Base-by-base conservation (phyloP, 2,888 invertebrate species). In the Noctua janthina region DNA sequence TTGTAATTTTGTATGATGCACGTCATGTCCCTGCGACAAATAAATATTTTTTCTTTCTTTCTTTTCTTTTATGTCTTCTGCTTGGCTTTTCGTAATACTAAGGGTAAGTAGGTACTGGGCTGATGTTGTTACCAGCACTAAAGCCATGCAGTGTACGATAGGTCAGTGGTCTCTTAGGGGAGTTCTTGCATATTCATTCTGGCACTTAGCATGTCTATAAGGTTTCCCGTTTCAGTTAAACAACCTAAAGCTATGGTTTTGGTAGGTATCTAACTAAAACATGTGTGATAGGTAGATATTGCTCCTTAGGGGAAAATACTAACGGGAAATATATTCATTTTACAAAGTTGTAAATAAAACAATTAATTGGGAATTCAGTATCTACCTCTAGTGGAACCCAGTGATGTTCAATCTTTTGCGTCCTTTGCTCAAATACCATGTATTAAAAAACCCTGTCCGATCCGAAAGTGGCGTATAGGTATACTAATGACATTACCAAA, bases 341-440 rank as follows among this genome's bases (percentile, higher is more conserved):
- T 23, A 49, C 49, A 23, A 39, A 51, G 15, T 1, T 46, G 76
- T 76, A 49, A 76, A 76, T 76, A 76, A n/a, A 76, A 76, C 5
- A 46, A 76, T 46, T 46, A 59, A 56, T 56, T 56, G 23, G 76
- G 35, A 76, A 46, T 29, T 11, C 23, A 35, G 17, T 76, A 35
- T 75, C 23, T 35, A 17, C 43, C 23, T 56, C 3, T 23, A 54
- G 54, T 51, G 51, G 17, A 51, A 51, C 51, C 51, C 51, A 51
- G 20, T 7, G 51, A 20, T 20, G 20, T 0, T 17, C 17, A 51
- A 51, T 7, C 5, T 51, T 51, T 51, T 51, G 51, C 51, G 49
- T 15, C 15, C 49, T 51, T 51, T 51, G 49, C 15, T 51, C 13
- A 46, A 46, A 43, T 46, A 46, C 11, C 46, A 46, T 39, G 5